A percentile compares a stretch with the other conserved stretches of the same genome.
phyloP scores from a whole-genome alignment of 2,888 invertebrate species.

The Biston stratarius region DNA sequence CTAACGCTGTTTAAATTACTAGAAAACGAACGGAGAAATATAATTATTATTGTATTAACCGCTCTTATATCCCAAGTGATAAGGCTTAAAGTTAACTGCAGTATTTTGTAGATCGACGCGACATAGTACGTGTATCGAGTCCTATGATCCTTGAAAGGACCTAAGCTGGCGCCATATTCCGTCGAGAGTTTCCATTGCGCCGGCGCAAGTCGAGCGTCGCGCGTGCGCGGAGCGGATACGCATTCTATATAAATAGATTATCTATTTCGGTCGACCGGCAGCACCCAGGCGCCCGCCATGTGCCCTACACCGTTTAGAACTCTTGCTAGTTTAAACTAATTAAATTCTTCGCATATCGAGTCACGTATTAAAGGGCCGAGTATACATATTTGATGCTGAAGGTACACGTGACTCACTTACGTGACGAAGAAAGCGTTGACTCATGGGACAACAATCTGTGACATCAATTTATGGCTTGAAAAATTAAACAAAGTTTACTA shows the following conservation, averaged over 20 bases:
- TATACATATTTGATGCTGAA: constrained; percentile 29
- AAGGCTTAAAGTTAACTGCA: constrained; percentile 21
- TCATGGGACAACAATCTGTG: constrained; percentile 23
- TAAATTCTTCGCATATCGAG: constrained; percentile 71
- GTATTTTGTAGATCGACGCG: constrained; percentile 9
- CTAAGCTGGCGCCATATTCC: constrained; percentile 62
- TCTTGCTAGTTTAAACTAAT: constrained; percentile 70
- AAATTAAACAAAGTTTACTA: constrained; percentile 8
- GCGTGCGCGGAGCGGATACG: constrained; percentile 82
- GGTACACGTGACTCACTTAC: constrained; percentile 37
- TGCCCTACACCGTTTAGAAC: constrained; percentile 74
- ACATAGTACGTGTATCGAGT: constrained; percentile 15
- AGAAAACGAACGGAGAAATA: constrained; percentile 9
- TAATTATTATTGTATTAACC: neutral
- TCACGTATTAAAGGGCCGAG: constrained; percentile 55
- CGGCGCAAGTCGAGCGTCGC: constrained; percentile 57
- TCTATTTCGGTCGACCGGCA: constrained; percentile 79
- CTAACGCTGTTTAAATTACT: constrained; percentile 15
- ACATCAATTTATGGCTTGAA: constrained; percentile 6
- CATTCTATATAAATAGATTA: constrained; percentile 76
- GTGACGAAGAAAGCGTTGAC: constrained; percentile 37
- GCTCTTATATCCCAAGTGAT: neutral
- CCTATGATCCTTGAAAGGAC: constrained; percentile 35
- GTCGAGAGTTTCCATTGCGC: constrained; percentile 57
- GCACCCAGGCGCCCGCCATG: constrained; percentile 79